Evolutionary conservation across 1,140 invertebrate species (phyloP).

Genomic region (Paramacrobiotus metropolitanus): DNA sequence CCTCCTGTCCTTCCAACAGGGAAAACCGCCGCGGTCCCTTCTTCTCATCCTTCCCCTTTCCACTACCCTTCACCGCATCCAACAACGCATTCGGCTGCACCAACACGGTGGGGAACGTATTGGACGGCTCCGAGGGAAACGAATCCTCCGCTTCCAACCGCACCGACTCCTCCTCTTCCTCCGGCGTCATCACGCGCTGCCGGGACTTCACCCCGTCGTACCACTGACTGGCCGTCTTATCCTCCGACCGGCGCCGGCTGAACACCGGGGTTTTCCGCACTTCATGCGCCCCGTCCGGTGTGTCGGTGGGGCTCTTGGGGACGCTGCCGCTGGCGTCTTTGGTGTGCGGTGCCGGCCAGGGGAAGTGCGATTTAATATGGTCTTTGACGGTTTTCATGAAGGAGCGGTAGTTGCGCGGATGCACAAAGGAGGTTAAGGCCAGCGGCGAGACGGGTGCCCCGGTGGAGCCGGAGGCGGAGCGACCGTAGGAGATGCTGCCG

Average conservation of each 20-base stretch:
- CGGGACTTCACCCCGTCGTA: not conserved
- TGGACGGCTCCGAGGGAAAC: not conserved
- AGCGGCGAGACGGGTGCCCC: not conserved
- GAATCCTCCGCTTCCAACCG: not conserved
- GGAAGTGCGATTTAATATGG: slow-evolving; percentile 3
- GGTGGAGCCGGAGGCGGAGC: not conserved
- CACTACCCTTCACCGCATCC: not conserved
- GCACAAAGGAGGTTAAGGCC: not conserved
- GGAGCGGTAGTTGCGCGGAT: not conserved
- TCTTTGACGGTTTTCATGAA: not conserved
- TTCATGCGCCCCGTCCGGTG: not conserved
- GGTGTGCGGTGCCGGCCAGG: not conserved
- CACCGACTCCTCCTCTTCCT: not conserved
- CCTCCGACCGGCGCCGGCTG: not conserved
- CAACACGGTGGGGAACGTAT: not conserved
- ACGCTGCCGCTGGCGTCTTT: not conserved
- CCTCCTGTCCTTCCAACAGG: slow-evolving; percentile 1
- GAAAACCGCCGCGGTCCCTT: not conserved
- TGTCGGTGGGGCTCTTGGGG: not conserved
- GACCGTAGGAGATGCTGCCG: not conserved
- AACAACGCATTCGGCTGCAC: not conserved
- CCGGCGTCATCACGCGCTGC: not conserved
- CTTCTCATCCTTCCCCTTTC: not conserved
- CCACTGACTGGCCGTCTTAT: not conserved
- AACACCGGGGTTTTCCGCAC: not conserved